These are phyloP conservation scores for Nematopogon swammerdamellus DNA, from an alignment of 2,888 invertebrate species.

Conservation along the genomic window DNA sequence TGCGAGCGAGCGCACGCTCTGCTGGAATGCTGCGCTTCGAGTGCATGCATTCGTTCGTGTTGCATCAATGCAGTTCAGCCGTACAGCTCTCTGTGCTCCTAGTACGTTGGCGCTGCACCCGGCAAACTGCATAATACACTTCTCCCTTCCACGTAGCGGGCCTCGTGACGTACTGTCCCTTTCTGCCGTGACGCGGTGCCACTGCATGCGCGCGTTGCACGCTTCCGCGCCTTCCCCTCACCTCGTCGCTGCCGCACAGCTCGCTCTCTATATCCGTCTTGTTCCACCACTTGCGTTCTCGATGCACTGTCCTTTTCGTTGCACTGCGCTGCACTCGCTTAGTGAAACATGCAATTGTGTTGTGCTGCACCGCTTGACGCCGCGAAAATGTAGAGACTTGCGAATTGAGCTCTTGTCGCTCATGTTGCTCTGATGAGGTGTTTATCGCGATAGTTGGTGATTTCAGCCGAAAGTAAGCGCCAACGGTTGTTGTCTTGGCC, in stretches of 20 bases:
- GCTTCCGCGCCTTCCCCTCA: too few relatives aligned
- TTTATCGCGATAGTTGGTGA: not conserved
- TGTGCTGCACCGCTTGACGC: not conserved
- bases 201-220: not conserved
- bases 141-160: not conserved
- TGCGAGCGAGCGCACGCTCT: too few relatives aligned
- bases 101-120: constrained; percentile 1
- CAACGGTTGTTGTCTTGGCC: too few relatives aligned
- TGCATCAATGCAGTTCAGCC: not conserved
- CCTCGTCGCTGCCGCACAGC: too few relatives aligned
- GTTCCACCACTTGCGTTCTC: not conserved
- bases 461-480: not conserved
- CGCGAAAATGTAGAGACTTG: not conserved
- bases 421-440: not conserved
- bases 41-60: too few relatives aligned
- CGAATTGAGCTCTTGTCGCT: not conserved
- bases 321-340: not conserved
- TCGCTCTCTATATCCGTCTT: too few relatives aligned
- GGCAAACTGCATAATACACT: not conserved
- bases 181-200: not conserved
- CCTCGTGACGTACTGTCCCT: not conserved
- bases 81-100: not conserved
- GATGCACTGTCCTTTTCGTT: not conserved
- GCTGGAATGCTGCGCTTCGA: not conserved
- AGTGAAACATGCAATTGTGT: too few relatives aligned